Conservation (phyloP, 2,888 invertebrate genomes). For the Cremastinae sp. region DNA sequence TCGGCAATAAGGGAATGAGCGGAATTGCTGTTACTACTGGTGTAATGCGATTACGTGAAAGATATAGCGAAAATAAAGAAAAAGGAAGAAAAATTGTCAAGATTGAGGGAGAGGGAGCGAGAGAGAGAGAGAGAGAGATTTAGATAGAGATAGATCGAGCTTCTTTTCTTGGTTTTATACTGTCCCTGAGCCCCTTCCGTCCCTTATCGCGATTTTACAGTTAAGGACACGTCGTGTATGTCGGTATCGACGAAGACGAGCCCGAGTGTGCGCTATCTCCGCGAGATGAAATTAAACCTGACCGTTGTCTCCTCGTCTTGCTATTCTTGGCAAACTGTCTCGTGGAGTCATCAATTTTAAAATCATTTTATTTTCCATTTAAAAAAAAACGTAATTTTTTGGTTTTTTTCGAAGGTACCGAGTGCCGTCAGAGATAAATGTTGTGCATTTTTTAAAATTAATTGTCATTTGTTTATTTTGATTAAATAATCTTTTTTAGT, state of each 20-base stretch:
- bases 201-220: conserved; percentile 66
- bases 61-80: conserved; percentile 32
- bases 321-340: conserved; percentile 61
- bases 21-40: conserved; percentile 51
- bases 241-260: conserved; percentile 7
- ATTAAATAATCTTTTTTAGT: no score
- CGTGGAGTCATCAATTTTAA: conserved; percentile 20
- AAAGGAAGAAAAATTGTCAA: conserved; percentile 31
- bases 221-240: conserved; percentile 67
- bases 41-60: conserved; percentile 62
- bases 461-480: no score
- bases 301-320: conserved; percentile 65
- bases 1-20: conserved; percentile 62
- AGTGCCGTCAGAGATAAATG: no score
- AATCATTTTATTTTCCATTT: conserved; percentile 13
- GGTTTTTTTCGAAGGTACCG: no score
- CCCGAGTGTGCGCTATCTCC: conserved; percentile 43
- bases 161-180: conserved; percentile 62
- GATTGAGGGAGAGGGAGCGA: conserved; percentile 54
- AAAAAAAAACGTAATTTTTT: no score
- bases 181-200: conserved; percentile 49
- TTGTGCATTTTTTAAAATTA: no score
- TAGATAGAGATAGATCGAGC: conserved; percentile 55
- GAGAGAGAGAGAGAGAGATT: conserved; percentile 47
- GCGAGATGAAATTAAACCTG: conserved; percentile 67